Base-by-base conservation (phyloP, 2,888 invertebrate genomes). In the Scaptomyza reducta region DNA sequence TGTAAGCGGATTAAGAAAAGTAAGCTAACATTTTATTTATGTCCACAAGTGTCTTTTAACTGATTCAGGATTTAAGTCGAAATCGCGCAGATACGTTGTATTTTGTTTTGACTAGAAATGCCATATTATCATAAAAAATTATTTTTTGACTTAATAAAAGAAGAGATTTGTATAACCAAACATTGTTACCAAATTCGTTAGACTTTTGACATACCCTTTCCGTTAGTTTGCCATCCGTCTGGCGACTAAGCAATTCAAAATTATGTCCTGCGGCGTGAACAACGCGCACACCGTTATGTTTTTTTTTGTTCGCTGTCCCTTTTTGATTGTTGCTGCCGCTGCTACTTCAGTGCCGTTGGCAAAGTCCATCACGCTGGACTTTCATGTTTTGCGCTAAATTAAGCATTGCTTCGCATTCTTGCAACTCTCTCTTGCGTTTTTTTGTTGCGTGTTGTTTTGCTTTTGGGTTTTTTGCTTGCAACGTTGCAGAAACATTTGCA, bases 311-410 rank as follows among this genome's bases (percentile, higher is more conserved):
- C 7, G 38, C 38, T 38, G 41, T 51, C 40, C 27, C 40, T 58
- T 53, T 60, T 64, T 54, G 13, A 31, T 53, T 55, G 40, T 60
- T 42, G 38, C 13, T 51, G 60, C 49, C 61, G 13, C 56, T 61
- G 33, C 40, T 54, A 25, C 33, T 50, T 41, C 41, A 35, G 61
- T 16, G 60, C 71, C 73, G 41, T 31, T 60, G 66, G 71, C 63
- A 47, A 44, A 63, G 55, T 60, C 58, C 57, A 59, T 55, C 74
- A 46, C 67, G 60, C 58, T 80, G 62, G 65, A 69, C 56, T 70
- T 56, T 76, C 77, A 86, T 88, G 88, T 83, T 82, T 77, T 78
- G 74, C 78, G 87, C 87, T 83, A 86, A 88, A 85, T 88, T 88
- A 88, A 85, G 84, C 87, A 86, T 75, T 77, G 71, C 79, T 58